Evolutionary conservation across 2,113 vertebrate genomes (phyloP).

Genomic region (Poeciliopsis prolifica): DNA sequence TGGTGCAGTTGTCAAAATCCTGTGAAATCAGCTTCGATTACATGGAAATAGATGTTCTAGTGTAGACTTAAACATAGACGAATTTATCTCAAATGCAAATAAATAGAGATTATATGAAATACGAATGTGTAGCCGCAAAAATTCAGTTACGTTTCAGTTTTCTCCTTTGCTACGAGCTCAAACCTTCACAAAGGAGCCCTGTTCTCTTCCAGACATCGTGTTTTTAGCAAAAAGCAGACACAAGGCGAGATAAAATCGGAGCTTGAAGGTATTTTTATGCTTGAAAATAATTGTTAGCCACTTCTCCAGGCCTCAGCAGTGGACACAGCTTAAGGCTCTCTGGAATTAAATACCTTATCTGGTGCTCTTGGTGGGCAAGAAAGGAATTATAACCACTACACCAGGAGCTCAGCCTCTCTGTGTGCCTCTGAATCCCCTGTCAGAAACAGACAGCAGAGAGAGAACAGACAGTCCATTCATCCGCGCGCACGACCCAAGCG

Average conservation of each 20-base stretch:
- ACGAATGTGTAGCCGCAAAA: conserved; percentile 13
- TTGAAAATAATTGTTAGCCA: conserved; percentile 39
- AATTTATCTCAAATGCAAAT: conserved; percentile 41
- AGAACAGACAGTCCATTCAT: conserved; percentile 77
- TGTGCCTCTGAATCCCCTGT: conserved; percentile 28
- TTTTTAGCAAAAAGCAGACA: conserved; percentile 11
- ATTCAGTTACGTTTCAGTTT: conserved; percentile 25
- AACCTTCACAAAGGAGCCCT: conserved; percentile 6
- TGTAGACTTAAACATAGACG: conserved; percentile 10
- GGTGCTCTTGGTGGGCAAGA: conserved; percentile 12
- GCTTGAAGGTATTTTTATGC: conserved; percentile 35
- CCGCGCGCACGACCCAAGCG: conserved; percentile 64
- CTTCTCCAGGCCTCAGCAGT: conserved; percentile 6
- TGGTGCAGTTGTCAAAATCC: conserved; percentile 27
- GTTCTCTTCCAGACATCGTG: conserved; percentile 20
- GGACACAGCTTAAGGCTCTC: conserved; percentile 7
- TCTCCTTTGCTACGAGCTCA: conserved; percentile 20
- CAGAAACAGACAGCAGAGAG: conserved; percentile 48
- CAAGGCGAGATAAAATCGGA: conserved; percentile 7
- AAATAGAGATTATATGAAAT: conserved; percentile 31
- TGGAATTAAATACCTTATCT: conserved; percentile 19
- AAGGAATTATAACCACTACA: conserved; percentile 15
- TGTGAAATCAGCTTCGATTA: conserved; percentile 3
- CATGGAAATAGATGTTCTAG: conserved; percentile 1
- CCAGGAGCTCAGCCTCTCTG: conserved; percentile 31